Evolutionary conservation across 2,113 vertebrate species (phyloP), one percentile per base, ranked within the genome.

Genomic region (Megaceryle maxima): DNA sequence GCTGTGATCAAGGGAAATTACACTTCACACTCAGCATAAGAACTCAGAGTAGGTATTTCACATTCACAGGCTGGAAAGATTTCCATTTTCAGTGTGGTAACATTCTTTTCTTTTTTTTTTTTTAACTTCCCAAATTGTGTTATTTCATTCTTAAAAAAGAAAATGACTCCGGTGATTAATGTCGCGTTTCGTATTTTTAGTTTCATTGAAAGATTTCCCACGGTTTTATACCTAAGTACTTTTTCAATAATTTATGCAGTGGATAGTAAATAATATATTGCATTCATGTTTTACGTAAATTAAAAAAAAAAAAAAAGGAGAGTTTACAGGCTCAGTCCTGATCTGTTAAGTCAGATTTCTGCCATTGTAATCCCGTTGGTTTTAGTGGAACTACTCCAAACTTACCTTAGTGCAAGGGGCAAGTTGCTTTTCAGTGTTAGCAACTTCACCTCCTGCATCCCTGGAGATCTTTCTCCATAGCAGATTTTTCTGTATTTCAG

Each of bases 231-330:
- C 96, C 88, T 69, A 78, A 94, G 60, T 96, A 92, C 85, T 94
- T 94, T 74, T 97, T 81, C 96, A 97, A 7, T 97, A 94, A 97
- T 97, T 97, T 98, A 95, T 97, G 93, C 96, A 96, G 95, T 93
- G 95, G 92, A 96, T 97, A 95, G 94, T 96, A 91, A 96, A 75
- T 97, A 97, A 97, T 97, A 97, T 96, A 97, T 96, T 97, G 87
- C 87, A 81, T 97, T 97, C 63, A 26, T 86, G 80, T 92, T 95
- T 96, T 96, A 88, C 68, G 10, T 83, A 68, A 95, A 92, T 91
- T 79, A 74, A 46, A 46, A 41, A 46, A 88, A 78, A 41, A 88
- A 78, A 88, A 78, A 41, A 88, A 78, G 75, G 66, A 74, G 83
- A 66, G 74, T 87, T 88, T 88, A 43, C 67, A 75, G 87, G 39